A percentile compares a stretch with the other conserved stretches of the same genome.
Evolutionary conservation across 2,113 vertebrate genomes (phyloP).

Genomic region (Aplodontia rufa): DNA sequence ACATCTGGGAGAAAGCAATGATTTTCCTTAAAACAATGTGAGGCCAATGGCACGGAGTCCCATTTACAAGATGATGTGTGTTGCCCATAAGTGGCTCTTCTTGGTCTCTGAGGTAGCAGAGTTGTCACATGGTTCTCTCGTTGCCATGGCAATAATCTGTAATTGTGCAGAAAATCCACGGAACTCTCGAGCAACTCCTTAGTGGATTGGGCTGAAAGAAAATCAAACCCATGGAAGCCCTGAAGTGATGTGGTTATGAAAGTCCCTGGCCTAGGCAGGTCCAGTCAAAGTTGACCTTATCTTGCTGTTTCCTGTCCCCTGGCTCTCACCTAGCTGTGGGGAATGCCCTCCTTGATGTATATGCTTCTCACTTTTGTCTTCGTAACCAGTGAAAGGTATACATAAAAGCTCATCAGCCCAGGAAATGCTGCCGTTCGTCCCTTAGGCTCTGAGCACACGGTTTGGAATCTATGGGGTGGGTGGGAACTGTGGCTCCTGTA

Average conservation of each 20-base stretch:
- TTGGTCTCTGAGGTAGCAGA: slow-evolving; percentile 88
- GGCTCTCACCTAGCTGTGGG: background rate
- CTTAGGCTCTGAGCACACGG: background rate
- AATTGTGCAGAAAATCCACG: slow-evolving; percentile 90
- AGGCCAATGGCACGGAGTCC: slow-evolving; percentile 66
- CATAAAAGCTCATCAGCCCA: background rate
- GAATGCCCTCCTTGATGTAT: background rate
- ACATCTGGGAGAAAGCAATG: slow-evolving; percentile 73
- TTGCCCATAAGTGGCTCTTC: slow-evolving; percentile 85
- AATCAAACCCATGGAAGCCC: slow-evolving; percentile 80
- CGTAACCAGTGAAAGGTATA: background rate
- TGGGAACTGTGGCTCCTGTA: background rate
- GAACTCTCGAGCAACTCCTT: slow-evolving; percentile 86
- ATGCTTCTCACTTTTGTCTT: background rate
- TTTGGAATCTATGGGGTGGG: background rate
- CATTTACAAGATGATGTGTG: slow-evolving; percentile 81
- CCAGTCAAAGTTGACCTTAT: slow-evolving; percentile 62
- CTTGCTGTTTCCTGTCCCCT: background rate
- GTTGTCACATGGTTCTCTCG: slow-evolving; percentile 85
- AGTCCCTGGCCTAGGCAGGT: slow-evolving; percentile 69
- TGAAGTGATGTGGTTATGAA: slow-evolving; percentile 79
- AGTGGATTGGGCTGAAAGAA: slow-evolving; percentile 85
- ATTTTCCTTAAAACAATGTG: slow-evolving; percentile 80
- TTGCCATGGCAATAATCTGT: slow-evolving; percentile 90
- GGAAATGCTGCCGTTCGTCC: background rate